Evolutionary conservation across 2,888 invertebrate species (phyloP).

Genomic region (Zygothrica quintamaculata): DNA sequence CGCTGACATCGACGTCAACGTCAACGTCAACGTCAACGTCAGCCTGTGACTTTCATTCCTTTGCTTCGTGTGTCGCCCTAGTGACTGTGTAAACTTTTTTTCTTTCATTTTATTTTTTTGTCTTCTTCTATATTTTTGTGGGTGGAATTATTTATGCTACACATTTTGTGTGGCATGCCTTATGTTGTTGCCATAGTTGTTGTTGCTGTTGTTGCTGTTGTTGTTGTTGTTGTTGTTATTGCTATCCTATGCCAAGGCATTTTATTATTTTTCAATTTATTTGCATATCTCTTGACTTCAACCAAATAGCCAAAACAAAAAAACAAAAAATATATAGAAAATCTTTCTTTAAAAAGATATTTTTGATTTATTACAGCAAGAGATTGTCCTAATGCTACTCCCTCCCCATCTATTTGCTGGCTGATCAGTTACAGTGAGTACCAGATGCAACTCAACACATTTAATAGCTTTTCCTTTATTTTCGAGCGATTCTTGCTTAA

Average conservation of each 20-base stretch:
- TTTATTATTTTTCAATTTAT: slow-evolving; percentile 75
- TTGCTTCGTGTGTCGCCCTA: slow-evolving; percentile 71
- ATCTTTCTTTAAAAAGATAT: slow-evolving; percentile 24
- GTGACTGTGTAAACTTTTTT: slow-evolving; percentile 80
- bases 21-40: slow-evolving; percentile 16
- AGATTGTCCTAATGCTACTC: slow-evolving; percentile 16
- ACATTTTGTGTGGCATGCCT: slow-evolving; percentile 56
- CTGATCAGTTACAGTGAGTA: background rate
- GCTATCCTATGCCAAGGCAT: slow-evolving; percentile 42
- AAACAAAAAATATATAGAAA: too few relatives aligned
- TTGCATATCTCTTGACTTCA: slow-evolving; percentile 60
- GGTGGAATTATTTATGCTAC: slow-evolving; percentile 82
- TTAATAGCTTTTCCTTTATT: too few relatives aligned
- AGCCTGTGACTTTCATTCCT: slow-evolving; percentile 40
- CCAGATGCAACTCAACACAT: background rate
- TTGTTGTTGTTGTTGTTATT: slow-evolving; percentile 25
- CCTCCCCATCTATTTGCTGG: slow-evolving; percentile 18
- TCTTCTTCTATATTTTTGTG: slow-evolving; percentile 58
- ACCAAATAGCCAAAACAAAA: slow-evolving; percentile 12
- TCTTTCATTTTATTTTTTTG: too few relatives aligned
- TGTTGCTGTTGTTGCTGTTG: slow-evolving; percentile 18
- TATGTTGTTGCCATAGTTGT: slow-evolving; percentile 28
- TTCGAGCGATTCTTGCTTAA: too few relatives aligned
- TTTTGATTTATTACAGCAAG: slow-evolving; percentile 51
- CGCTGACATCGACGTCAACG: slow-evolving; percentile 6